Evolutionary conservation across 2,797 vertebrate species (phyloP), one percentile per base, ranked within the genome.

Genomic region (Helicolenus hilgendorfi): DNA sequence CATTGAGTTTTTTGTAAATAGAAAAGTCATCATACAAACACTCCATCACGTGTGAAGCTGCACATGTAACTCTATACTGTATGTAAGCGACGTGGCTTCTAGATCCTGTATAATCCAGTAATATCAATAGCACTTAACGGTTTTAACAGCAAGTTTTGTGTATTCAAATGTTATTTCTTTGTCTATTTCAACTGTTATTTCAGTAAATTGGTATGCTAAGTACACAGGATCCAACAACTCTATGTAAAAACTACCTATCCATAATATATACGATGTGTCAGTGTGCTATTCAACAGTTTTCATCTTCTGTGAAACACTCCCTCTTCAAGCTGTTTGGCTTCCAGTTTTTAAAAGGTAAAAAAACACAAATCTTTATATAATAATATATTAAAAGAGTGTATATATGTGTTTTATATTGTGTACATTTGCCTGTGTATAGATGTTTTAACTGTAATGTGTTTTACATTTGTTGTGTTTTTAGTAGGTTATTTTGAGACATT

Each of bases 381-480:
- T 98, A 98, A 98, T 98, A 98, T 98, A 98, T 98, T 98, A 95
- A 97, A 97, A 96, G 96, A 96, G 95, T 98, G 97, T 98, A 97
- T 97, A 98, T 98, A 98, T 95, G 94, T 97, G 97, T 97, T 97
- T 95, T 96, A 97, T 98, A 98, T 97, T 96, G 95, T 98, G 97
- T 98, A 98, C 95, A 98, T 98, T 96, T 97, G 95, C 95, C 92
- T 96, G 94, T 98, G 96, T 97, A 98, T 97, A 98, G 97, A 95
- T 93, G 95, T 96, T 97, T 97, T 94, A 97, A 97, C 95, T 96
- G 93, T 96, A 92, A 96, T 94, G 90, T 93, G 94, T 95, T 97
- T 96, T 96, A 86, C 93, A 92, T 93, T 93, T 88, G 89, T 94
- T 95, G 88, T 96, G 90, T 94, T 91, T 93, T 90, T 88, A 93